Percentiles rank a stretch among this genome's conserved stretches.
Evolutionary conservation across 1,140 invertebrate genomes (phyloP).

Genomic region (Cotesia typhae): DNA sequence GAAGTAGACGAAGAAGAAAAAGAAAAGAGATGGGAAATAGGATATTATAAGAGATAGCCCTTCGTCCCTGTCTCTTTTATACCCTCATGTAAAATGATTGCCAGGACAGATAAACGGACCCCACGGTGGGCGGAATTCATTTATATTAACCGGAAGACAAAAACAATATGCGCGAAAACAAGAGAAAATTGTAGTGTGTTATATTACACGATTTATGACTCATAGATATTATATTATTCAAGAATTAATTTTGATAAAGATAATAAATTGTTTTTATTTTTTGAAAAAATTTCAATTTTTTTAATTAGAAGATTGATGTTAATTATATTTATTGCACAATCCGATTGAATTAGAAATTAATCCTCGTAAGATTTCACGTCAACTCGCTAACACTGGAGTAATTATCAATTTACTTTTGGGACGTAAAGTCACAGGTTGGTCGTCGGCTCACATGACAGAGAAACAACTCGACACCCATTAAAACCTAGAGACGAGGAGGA

Average conservation of each 20-base stretch:
- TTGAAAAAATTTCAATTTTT: neutral
- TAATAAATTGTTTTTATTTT: neutral
- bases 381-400: neutral
- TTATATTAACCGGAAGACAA: constrained; percentile 40
- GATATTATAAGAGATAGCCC: constrained; percentile 28
- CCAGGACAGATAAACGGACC: constrained; percentile 33
- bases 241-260: neutral
- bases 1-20: neutral
- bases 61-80: constrained; percentile 7
- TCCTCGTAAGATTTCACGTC: neutral
- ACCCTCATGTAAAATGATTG: constrained; percentile 28
- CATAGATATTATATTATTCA: constrained; percentile 23
- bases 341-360: neutral
- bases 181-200: constrained; percentile 41
- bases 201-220: constrained; percentile 36
- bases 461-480: constrained; percentile 43
- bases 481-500: constrained; percentile 41
- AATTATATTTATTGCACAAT: neutral
- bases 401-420: neutral
- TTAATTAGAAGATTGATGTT: too few species aligned
- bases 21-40: constrained; percentile 28
- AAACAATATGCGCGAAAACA: constrained; percentile 39
- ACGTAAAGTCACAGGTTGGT: neutral
- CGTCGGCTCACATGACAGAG: constrained; percentile 13
- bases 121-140: constrained; percentile 42